Evolutionary conservation across 2,888 invertebrate species (phyloP).

Genomic region (Caenorhabditis sp.): DNA sequence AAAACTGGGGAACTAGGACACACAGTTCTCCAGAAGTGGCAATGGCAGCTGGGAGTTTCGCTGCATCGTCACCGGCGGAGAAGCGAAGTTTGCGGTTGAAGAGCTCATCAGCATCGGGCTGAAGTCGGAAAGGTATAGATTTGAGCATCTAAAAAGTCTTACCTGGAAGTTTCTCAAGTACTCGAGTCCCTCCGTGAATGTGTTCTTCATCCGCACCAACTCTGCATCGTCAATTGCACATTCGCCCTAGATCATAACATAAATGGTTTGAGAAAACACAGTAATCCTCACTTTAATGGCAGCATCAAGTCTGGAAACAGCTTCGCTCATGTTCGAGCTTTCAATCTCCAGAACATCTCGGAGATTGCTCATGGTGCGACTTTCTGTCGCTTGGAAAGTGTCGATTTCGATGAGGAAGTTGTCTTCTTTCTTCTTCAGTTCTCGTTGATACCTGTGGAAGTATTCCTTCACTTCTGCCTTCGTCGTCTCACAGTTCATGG

Average conservation of each 20-base stretch:
- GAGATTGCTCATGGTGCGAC: conserved; percentile 88
- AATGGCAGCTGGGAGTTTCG: conserved; percentile 87
- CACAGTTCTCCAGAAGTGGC: conserved; percentile 94
- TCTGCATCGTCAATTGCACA: conserved; percentile 89
- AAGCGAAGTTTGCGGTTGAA: conserved; percentile 85
- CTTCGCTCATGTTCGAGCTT: conserved; percentile 95
- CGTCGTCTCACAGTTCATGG: conserved; percentile 93
- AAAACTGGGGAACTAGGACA: conserved; percentile 80
- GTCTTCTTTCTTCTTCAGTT: conserved; percentile 87
- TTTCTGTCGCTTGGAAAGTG: conserved; percentile 92
- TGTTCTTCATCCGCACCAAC: conserved; percentile 93
- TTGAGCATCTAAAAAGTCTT: not conserved
- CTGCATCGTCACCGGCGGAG: conserved; percentile 93
- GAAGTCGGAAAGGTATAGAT: conserved; percentile 44
- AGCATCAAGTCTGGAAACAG: conserved; percentile 95
- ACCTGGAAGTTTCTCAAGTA: conserved; percentile 95
- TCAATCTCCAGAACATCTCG: conserved; percentile 89
- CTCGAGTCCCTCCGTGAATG: conserved; percentile 95
- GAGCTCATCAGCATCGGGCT: conserved; percentile 86
- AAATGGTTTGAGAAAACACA: no score
- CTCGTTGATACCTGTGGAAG: conserved; percentile 81
- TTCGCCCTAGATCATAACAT: conserved; percentile 68
- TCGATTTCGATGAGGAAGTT: conserved; percentile 87
- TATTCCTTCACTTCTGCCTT: conserved; percentile 94
- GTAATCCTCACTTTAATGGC: conserved; percentile 74